Evolutionary conservation across 1,140 invertebrate species (phyloP).

Genomic region (Hypsibius dujardini): DNA sequence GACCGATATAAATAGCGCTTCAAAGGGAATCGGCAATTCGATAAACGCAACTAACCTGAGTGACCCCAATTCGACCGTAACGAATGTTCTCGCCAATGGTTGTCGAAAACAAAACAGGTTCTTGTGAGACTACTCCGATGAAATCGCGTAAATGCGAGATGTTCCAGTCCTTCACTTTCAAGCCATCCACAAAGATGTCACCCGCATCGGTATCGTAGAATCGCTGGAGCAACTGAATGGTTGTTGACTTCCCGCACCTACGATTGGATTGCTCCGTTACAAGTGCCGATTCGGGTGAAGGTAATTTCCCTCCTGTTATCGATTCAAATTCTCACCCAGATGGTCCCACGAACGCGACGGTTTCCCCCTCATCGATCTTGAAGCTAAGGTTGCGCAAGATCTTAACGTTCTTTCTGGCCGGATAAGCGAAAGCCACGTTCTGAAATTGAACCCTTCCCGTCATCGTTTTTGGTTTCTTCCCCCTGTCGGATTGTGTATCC

Average conservation of each 20-base stretch:
- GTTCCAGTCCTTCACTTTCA: constrained; percentile 27
- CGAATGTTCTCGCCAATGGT: constrained; percentile 58
- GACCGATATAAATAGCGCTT: not conserved
- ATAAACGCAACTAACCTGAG: constrained; percentile 38
- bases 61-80: constrained; percentile 49
- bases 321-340: constrained; percentile 43
- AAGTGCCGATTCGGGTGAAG: no score
- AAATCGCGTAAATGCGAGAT: constrained; percentile 38
- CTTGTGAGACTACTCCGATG: constrained; percentile 57
- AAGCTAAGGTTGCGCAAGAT: constrained; percentile 47
- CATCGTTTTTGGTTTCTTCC: not conserved
- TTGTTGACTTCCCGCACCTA: constrained; percentile 71
- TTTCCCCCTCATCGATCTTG: constrained; percentile 54
- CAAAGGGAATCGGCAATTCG: not conserved
- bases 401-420: constrained; percentile 16
- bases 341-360: constrained; percentile 67
- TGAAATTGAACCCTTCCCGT: not conserved
- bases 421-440: constrained; percentile 8
- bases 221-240: constrained; percentile 56
- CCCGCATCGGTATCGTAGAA: constrained; percentile 51
- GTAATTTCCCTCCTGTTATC: no score
- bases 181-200: constrained; percentile 25
- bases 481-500: not conserved
- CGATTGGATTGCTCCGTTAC: no score
- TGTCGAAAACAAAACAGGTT: constrained; percentile 56